A percentile compares a stretch with the other conserved stretches of the same genome.
These are phyloP conservation scores for Masticophis lateralis DNA, from an alignment of 2,797 vertebrate species.

Conservation along the genomic window DNA sequence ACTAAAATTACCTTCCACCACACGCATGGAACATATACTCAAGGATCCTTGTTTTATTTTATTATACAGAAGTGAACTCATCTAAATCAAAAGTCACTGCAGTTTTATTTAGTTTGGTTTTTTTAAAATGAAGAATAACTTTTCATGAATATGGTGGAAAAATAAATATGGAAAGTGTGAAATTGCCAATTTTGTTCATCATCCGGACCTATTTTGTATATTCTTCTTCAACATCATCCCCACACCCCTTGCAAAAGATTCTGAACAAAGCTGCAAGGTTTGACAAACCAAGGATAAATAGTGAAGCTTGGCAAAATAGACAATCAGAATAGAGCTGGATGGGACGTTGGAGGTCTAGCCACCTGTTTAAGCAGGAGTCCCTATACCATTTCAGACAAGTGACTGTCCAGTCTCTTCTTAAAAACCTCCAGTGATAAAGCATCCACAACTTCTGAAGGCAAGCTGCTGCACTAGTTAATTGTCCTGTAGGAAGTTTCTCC, in stretches of 20 bases:
- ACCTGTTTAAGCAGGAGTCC: background rate
- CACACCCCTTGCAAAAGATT: background rate
- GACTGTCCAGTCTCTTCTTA: background rate
- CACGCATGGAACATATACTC: background rate
- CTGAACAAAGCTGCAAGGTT: background rate
- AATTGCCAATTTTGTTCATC: background rate
- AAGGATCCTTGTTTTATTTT: background rate
- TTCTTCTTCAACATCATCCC: background rate
- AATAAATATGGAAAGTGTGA: background rate
- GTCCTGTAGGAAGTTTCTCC: too few species aligned
- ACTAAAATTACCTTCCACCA: background rate
- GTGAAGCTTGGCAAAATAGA: background rate
- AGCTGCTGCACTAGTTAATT: too few species aligned
- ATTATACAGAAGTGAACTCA: background rate
- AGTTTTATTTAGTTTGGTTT: background rate
- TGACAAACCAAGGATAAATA: background rate
- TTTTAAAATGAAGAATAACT: background rate
- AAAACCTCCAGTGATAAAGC: background rate
- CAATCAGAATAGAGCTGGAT: background rate
- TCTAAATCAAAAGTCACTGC: background rate
- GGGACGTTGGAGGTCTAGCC: background rate
- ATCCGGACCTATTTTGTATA: background rate
- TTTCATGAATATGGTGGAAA: background rate
- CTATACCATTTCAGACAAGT: background rate
- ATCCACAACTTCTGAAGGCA: too few species aligned